A percentile compares a stretch with the other conserved stretches of the same genome.
phyloP scores from a whole-genome alignment of 35 echinoderm and acorn worm species.

The Patiria miniata region DNA sequence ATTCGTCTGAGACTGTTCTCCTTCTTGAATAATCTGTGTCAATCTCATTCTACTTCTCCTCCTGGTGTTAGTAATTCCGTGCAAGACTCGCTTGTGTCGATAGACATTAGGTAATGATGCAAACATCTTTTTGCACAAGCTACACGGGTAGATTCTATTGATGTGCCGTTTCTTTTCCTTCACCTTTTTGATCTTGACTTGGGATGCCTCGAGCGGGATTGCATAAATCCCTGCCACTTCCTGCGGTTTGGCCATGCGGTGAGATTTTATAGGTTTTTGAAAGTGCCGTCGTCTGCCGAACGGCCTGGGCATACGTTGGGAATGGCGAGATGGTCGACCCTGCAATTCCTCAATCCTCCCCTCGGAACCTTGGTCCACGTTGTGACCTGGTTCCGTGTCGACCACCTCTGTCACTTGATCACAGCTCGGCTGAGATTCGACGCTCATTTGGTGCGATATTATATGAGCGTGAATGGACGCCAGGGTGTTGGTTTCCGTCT shows the following conservation, averaged over 20 bases:
- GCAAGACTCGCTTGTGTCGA: constrained; percentile 35
- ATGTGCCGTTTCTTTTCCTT: background rate
- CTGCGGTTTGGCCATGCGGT: too few relatives aligned
- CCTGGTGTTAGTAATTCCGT: background rate
- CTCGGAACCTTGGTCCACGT: too few relatives aligned
- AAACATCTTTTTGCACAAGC: constrained; percentile 1
- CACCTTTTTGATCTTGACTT: background rate
- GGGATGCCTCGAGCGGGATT: background rate
- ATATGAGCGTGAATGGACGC: background rate
- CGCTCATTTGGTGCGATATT: background rate
- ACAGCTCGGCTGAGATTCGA: background rate
- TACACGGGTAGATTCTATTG: constrained; percentile 31
- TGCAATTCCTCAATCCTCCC: too few relatives aligned
- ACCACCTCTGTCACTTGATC: too few relatives aligned
- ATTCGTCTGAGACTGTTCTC: too few relatives aligned
- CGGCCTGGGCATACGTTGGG: too few relatives aligned
- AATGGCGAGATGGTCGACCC: too few relatives aligned
- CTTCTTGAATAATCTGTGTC: too few relatives aligned
- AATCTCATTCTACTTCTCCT: background rate
- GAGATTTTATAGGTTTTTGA: too few relatives aligned
- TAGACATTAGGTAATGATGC: constrained; percentile 30
- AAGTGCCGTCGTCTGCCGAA: too few relatives aligned
- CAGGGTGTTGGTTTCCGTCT: background rate
- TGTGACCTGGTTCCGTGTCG: too few relatives aligned
- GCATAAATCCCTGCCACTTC: background rate